phyloP scores from a whole-genome alignment of 1,140 invertebrate species.

The Bicyclus anynana region DNA sequence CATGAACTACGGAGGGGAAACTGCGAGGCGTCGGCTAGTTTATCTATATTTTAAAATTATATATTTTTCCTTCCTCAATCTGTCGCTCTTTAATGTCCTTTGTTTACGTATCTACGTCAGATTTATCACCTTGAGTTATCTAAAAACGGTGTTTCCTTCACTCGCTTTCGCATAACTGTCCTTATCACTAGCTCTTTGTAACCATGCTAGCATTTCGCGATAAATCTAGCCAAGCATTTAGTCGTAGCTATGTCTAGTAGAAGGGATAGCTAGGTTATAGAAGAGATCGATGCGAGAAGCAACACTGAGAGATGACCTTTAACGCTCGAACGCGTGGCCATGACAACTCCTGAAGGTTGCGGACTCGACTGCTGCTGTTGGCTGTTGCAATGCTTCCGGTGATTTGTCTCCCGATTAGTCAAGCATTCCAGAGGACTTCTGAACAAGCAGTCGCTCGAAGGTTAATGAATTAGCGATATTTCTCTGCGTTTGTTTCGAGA shows the following conservation, averaged over 20 bases:
- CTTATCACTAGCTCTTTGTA: conserved; percentile 17
- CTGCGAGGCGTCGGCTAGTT: no score
- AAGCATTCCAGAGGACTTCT: background rate
- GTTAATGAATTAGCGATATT: conserved; percentile 13
- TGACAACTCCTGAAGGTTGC: conserved; percentile 69
- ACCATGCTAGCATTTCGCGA: conserved; percentile 1
- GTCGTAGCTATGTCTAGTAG: no score
- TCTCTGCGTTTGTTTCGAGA: conserved; percentile 12
- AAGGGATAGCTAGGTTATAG: no score
- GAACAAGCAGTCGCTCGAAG: background rate
- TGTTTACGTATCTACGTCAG: conserved; percentile 16
- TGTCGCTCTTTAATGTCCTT: conserved; percentile 18
- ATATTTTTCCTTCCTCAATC: no score
- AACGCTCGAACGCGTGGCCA: conserved; percentile 59
- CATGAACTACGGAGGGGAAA: no score
- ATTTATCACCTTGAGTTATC: conserved; percentile 24
- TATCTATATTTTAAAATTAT: no score
- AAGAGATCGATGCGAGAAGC: conserved; percentile 19
- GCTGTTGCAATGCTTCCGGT: background rate
- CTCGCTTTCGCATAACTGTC: conserved; percentile 13
- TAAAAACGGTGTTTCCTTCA: conserved; percentile 20
- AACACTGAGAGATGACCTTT: conserved; percentile 57
- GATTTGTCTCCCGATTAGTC: conserved; percentile 11
- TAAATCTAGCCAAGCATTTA: conserved; percentile 5
- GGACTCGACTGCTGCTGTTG: conserved; percentile 18